Base-by-base conservation (phyloP, 2,888 invertebrate genomes). In the Micropterix aruncella region DNA sequence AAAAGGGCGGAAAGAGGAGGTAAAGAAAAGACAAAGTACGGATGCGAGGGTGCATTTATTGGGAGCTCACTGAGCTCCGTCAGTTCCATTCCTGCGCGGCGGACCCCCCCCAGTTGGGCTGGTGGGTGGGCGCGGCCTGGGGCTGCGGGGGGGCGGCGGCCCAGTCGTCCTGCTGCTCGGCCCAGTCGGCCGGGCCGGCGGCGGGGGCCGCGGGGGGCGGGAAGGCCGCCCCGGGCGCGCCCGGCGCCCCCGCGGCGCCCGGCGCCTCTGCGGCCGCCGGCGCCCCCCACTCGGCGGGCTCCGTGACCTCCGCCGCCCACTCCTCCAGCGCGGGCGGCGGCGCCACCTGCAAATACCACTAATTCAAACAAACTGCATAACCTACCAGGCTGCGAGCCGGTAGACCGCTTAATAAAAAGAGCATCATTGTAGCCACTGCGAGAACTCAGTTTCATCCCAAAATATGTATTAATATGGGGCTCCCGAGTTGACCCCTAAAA, bases 101-200 rank as follows among this genome's bases (percentile, higher is more conserved):
- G 38, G 75, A 63, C 48, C 75, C 74, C 50, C 77, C 79, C 80
- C 80, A 27, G 79, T 40, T 74, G 75, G 3, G n/a, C 75, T 71
- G 2, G 71, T 54, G 2, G 67, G 57, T 44, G 2, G 53, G 38
- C 49, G 56, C 19, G 3, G 55, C 38, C 18, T 59, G 42, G 18
- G 60, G 53, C n/a, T n/a, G n/a, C n/a, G n/a, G n/a, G 0, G 73
- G 62, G 1, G 73, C 58, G 1, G 68, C 56, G 5, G 65, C 57
- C 3, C 66, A 58, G 1, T 55, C 55, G 38, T 60, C 60, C 60
- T 62, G 62, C 43, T 57, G 59, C 48, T 65, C 66, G 38, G 60
- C 53, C 5, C 27, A 27, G 12, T 58, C 58, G 3, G 57, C 53
- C 14, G 58, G 56, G 37, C 58, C 56, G 14, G 60, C 57, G 12